Evolutionary conservation across 2,113 vertebrate genomes (phyloP).

Genomic region (Engystomops pustulosus): DNA sequence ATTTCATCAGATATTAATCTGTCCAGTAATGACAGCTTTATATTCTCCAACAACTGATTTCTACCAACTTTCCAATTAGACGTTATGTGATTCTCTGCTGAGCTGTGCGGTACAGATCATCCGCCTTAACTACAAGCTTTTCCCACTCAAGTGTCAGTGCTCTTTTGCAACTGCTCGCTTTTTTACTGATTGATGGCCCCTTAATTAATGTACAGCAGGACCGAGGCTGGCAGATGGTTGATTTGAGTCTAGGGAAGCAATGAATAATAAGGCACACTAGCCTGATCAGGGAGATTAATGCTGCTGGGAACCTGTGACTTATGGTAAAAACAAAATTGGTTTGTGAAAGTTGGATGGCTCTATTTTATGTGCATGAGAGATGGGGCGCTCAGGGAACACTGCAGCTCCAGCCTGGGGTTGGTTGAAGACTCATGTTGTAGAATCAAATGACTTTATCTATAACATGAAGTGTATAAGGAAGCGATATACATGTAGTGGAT

Average conservation of each 20-base stretch:
- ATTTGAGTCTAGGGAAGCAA: slow-evolving; percentile 72
- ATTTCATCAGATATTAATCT: not conserved
- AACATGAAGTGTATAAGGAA: not conserved
- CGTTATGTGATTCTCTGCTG: slow-evolving; percentile 35
- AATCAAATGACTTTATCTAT: not conserved
- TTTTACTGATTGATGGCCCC: slow-evolving; percentile 67
- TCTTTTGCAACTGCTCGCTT: not conserved
- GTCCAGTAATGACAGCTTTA: not conserved
- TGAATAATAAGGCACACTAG: slow-evolving; percentile 74
- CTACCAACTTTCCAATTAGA: slow-evolving; percentile 42
- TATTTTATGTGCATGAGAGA: slow-evolving; percentile 24
- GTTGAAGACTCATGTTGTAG: not conserved
- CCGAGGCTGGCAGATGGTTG: slow-evolving; percentile 74
- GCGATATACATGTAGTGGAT: not conserved
- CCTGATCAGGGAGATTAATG: slow-evolving; percentile 67
- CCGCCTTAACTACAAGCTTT: not conserved
- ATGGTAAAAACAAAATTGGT: slow-evolving; percentile 61
- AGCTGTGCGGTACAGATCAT: slow-evolving; percentile 33
- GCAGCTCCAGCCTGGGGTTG: not conserved
- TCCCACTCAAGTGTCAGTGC: not conserved
- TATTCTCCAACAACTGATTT: slow-evolving; percentile 10
- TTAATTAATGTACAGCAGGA: slow-evolving; percentile 73
- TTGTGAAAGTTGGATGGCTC: slow-evolving; percentile 67
- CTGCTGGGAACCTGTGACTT: slow-evolving; percentile 63
- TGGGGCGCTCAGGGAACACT: not conserved